Conservation (phyloP, 1,140 invertebrate species). For the Macrobrachium rosenbergii region DNA sequence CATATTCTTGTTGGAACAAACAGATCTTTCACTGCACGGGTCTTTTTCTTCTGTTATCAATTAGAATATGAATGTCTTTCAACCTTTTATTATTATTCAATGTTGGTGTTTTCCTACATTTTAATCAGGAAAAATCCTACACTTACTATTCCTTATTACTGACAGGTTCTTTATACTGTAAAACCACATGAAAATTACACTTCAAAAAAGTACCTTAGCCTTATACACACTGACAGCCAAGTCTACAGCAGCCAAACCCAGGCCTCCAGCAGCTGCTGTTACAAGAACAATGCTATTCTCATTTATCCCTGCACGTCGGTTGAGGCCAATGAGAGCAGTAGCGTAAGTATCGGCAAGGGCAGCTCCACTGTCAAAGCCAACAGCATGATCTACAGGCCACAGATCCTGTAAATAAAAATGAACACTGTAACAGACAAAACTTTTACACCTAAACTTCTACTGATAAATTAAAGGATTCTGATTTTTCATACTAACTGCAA, state of each 20-base stretch:
- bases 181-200: slow-evolving; percentile 1
- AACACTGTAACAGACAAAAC: slow-evolving; percentile 45
- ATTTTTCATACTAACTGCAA: no score
- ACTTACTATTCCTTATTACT: no score
- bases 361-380: slow-evolving; percentile 72
- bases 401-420: slow-evolving; percentile 73
- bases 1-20: no score
- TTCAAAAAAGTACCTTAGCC: slow-evolving; percentile 71
- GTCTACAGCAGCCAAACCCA: slow-evolving; percentile 77
- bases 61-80: no score
- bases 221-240: slow-evolving; percentile 76
- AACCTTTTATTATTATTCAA: no score
- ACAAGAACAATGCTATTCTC: slow-evolving; percentile 74
- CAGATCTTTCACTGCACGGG: no score
- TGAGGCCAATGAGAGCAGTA: slow-evolving; percentile 75
- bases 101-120: no score
- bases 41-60: no score
- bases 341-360: slow-evolving; percentile 75
- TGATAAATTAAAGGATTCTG: no score
- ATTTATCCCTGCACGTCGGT: slow-evolving; percentile 73
- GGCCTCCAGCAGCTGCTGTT: slow-evolving; percentile 75
- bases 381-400: slow-evolving; percentile 73
- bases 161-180: slow-evolving; percentile 35
- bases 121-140: no score
- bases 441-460: slow-evolving; percentile 7